phyloP scores from a whole-genome alignment of 2,797 vertebrate species.

The Phoxinus dragarum region DNA sequence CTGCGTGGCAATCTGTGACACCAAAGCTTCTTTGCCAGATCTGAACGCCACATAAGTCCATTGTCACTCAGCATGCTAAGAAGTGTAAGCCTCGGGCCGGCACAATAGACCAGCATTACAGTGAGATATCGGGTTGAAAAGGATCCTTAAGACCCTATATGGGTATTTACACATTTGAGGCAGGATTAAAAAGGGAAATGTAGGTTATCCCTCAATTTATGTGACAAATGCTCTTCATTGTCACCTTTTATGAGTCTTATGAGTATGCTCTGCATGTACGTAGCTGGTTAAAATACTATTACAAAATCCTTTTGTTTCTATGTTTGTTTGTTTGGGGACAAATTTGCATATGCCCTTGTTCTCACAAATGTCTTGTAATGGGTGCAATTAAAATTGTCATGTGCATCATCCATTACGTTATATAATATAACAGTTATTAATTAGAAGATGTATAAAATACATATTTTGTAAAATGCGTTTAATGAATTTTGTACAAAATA shows the following conservation, averaged over 20 bases:
- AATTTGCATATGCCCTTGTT: constrained; percentile 58
- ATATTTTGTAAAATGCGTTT: neutral
- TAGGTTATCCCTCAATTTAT: constrained; percentile 76
- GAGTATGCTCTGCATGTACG: constrained; percentile 1
- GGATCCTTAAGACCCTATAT: constrained; percentile 50
- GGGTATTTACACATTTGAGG: constrained; percentile 71
- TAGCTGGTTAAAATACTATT: constrained; percentile 32
- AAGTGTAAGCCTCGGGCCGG: constrained; percentile 68
- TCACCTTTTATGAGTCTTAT: constrained; percentile 42
- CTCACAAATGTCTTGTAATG: constrained; percentile 31
- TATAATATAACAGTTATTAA: neutral
- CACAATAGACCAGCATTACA: constrained; percentile 68
- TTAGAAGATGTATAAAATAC: neutral
- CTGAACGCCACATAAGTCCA: constrained; percentile 65
- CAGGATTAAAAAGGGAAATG: constrained; percentile 74
- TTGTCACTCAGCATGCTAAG: constrained; percentile 73
- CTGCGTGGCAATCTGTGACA: constrained; percentile 57
- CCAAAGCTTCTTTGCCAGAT: constrained; percentile 61
- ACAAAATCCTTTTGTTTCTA: constrained; percentile 46
- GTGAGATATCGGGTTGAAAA: constrained; percentile 46
- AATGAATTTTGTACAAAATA: neutral
- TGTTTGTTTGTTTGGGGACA: constrained; percentile 52
- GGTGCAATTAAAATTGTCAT: neutral
- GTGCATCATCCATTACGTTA: neutral
- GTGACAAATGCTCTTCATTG: constrained; percentile 59